Percentiles rank a stretch among this genome's conserved stretches.
These are phyloP conservation scores for Rhinopomastus cyanomelas DNA, from an alignment of 2,113 vertebrate species.

Conservation along the genomic window DNA sequence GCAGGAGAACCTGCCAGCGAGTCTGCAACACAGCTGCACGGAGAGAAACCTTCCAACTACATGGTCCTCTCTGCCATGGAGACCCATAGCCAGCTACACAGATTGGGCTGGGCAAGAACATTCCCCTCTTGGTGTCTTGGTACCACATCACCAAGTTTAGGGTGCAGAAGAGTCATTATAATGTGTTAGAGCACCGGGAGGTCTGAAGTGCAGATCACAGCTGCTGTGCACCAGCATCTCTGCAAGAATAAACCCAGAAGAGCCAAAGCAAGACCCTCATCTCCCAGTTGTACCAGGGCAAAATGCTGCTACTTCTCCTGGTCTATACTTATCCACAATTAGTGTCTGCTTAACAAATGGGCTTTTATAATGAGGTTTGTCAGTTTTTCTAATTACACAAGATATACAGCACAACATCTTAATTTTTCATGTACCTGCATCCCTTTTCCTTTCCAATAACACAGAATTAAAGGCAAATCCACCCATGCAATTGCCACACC, in stretches of 20 bases:
- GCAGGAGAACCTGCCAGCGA: background rate
- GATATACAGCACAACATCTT: background rate
- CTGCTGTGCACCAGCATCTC: background rate
- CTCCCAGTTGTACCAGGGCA: background rate
- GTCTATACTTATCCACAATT: background rate
- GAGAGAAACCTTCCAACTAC: background rate
- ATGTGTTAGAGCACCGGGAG: background rate
- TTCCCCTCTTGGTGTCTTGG: background rate
- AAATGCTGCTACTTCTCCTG: background rate
- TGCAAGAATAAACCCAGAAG: background rate
- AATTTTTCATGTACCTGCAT: background rate
- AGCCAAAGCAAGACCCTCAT: fast-evolving
- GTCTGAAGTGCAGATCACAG: fast-evolving
- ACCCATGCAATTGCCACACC: background rate
- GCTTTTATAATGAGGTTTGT: background rate
- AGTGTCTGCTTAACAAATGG: background rate
- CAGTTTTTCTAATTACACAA: slow-evolving; percentile 10
- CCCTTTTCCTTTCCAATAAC: background rate
- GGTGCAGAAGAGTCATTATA: background rate
- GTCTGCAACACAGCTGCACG: background rate
- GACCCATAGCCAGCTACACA: background rate
- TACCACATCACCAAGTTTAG: background rate
- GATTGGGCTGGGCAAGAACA: background rate
- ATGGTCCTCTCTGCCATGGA: background rate
- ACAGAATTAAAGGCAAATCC: background rate